Conservation (phyloP, 2,113 vertebrate species). For the Echinops telfairi region DNA sequence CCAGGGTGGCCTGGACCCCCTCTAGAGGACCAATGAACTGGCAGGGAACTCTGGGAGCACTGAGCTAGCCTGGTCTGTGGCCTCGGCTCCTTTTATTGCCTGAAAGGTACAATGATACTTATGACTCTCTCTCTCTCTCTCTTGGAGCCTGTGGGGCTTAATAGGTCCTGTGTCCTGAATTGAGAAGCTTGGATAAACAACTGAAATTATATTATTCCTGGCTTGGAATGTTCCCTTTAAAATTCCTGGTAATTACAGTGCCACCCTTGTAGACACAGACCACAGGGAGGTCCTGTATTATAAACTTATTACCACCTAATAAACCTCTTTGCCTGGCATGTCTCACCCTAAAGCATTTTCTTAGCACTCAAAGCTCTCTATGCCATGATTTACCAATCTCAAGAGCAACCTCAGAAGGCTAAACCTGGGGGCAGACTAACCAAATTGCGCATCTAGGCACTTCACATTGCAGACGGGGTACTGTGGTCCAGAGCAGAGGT, state of each 20-base stretch:
- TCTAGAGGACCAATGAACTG: constrained; percentile 1
- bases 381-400: constrained; percentile 36
- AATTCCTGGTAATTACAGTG: constrained; percentile 84
- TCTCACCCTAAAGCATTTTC: constrained; percentile 66
- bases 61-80: constrained; percentile 42
- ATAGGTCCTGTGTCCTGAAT: constrained; percentile 51
- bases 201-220: constrained; percentile 83
- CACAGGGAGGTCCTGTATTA: constrained; percentile 70
- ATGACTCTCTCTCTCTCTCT: not conserved
- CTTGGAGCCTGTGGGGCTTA: constrained; percentile 53
- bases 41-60: constrained; percentile 35
- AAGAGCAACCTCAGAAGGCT: not conserved
- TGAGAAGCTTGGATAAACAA: constrained; percentile 72
- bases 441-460: not conserved
- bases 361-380: constrained; percentile 61
- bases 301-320: constrained; percentile 80
- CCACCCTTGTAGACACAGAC: constrained; percentile 81
- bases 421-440: not conserved
- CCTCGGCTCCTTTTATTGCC: constrained; percentile 61
- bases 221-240: constrained; percentile 82
- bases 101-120: constrained; percentile 62
- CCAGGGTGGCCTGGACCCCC: constrained; percentile 70
- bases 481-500: not conserved
- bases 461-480: not conserved
- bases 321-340: constrained; percentile 69